Evolutionary conservation across 1,140 invertebrate genomes (phyloP).

Genomic region (Chrysomallon squamiferum): DNA sequence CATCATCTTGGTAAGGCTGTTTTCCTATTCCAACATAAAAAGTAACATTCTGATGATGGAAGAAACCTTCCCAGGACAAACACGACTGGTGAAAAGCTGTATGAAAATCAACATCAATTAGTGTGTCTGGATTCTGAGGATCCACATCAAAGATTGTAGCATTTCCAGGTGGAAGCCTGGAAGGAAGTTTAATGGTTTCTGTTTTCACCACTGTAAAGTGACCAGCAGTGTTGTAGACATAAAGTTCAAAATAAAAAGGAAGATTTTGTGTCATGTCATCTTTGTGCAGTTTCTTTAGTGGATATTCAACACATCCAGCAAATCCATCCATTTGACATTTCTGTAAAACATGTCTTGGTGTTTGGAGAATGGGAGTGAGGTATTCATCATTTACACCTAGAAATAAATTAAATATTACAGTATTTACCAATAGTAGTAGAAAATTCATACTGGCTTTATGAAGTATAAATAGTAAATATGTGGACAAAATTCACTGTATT

Average conservation of each 20-base stretch:
- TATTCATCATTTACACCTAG: not conserved
- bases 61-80: not conserved
- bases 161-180: constrained; percentile 1
- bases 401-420: no score
- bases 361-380: not conserved
- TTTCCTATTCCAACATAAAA: not conserved
- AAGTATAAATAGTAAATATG: no score
- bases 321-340: not conserved
- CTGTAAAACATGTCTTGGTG: not conserved
- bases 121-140: not conserved
- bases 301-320: not conserved
- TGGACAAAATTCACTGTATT: no score
- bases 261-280: not conserved
- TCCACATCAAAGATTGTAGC: not conserved
- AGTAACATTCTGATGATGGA: not conserved
- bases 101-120: not conserved
- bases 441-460: no score
- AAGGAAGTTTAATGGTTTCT: not conserved
- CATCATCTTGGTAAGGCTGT: not conserved
- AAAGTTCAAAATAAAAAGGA: constrained; percentile 3
- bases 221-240: constrained; percentile 1
- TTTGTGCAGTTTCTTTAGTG: not conserved
- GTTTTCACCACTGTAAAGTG: not conserved
- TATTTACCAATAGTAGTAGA: no score
- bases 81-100: not conserved